Evolutionary conservation across 2,113 vertebrate genomes (phyloP).

Genomic region (Chlorodrepanis virens): DNA sequence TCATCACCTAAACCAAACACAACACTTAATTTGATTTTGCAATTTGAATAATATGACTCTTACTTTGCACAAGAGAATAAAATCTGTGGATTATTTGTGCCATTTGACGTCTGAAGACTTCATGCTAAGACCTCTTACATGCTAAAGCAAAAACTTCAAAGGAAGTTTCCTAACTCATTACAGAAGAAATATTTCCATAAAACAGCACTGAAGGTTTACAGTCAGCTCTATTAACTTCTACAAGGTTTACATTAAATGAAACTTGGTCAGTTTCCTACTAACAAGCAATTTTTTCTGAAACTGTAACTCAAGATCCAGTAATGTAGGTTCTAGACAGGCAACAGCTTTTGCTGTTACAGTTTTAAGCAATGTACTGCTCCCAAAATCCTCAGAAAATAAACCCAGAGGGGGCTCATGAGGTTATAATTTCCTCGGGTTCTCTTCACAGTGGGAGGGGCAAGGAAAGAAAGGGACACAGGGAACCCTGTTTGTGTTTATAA

Average conservation of each 20-base stretch:
- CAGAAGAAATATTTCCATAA: background rate
- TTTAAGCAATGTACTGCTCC: background rate
- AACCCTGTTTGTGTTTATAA: background rate
- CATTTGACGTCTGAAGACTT: background rate
- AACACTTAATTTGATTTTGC: background rate
- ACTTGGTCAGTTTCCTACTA: background rate
- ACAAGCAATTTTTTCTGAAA: background rate
- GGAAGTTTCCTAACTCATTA: background rate
- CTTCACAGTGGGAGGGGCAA: background rate
- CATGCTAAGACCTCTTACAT: background rate
- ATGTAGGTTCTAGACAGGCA: background rate
- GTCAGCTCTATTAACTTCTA: background rate
- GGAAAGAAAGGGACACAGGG: background rate
- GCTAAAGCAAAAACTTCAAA: background rate
- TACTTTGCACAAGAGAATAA: background rate
- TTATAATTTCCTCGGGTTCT: background rate
- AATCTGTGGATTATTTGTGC: rapidly evolving
- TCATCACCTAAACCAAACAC: background rate
- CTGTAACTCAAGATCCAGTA: background rate
- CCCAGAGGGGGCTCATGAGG: rapidly evolving
- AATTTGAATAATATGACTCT: background rate
- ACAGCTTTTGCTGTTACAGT: background rate
- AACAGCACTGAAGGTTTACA: background rate
- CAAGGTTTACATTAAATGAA: background rate
- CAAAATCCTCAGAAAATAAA: background rate